These are phyloP conservation scores for Myotis findleyi DNA, from an alignment of 2,797 vertebrate species.

Conservation along the genomic window DNA sequence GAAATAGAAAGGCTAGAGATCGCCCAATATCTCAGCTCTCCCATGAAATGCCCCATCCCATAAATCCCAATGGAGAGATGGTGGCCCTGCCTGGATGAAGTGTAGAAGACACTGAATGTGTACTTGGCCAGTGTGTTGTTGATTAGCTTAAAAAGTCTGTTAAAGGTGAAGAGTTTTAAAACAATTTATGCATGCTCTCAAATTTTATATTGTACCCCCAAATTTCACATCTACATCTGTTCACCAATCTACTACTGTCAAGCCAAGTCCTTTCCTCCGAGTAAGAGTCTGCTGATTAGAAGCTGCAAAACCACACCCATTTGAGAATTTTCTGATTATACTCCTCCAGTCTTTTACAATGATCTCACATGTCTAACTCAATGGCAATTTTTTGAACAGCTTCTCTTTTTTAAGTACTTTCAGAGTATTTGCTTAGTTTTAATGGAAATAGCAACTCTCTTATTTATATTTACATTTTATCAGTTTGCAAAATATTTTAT, in stretches of 20 bases:
- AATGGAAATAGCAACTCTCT: neutral
- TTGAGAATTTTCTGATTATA: constrained; percentile 27
- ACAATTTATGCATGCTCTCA: neutral
- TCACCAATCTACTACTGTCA: neutral
- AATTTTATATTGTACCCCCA: neutral
- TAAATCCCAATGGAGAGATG: neutral
- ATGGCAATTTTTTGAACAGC: neutral
- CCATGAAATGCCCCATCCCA: neutral
- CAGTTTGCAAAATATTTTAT: neutral
- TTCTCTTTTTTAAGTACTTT: neutral
- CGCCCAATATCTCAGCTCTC: neutral
- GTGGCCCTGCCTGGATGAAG: neutral
- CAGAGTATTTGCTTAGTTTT: neutral
- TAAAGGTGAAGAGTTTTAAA: neutral
- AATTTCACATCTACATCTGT: neutral
- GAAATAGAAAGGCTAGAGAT: neutral
- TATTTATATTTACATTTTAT: neutral
- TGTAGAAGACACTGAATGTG: neutral
- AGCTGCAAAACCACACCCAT: neutral
- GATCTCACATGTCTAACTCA: neutral
- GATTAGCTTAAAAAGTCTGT: neutral
- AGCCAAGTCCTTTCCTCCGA: neutral
- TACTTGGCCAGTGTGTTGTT: neutral
- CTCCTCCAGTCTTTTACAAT: neutral
- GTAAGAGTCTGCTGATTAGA: neutral